Evolutionary conservation across 2,888 invertebrate species (phyloP).

Genomic region (Galeopsomyia nigrocyanea): DNA sequence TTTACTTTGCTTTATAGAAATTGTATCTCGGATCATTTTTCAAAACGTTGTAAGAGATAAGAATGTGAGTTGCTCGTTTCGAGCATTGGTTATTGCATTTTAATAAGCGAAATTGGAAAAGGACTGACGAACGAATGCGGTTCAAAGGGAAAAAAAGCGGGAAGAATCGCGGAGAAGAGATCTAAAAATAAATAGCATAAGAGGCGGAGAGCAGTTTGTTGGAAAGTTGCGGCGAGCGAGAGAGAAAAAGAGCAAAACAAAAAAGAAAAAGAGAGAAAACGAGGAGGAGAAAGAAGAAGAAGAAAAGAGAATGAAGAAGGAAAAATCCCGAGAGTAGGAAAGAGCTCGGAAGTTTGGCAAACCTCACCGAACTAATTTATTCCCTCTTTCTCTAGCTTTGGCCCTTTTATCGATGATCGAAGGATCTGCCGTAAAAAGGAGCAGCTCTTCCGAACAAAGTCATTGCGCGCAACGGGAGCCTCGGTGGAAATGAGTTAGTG

Average conservation of each 20-base stretch:
- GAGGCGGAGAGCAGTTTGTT: constrained; percentile 15
- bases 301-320: constrained; percentile 18
- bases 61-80: no score
- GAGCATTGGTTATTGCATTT: no score
- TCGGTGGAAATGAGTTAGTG: constrained; percentile 53
- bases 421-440: constrained; percentile 38
- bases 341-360: constrained; percentile 33
- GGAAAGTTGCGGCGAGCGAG: constrained; percentile 14
- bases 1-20: no score
- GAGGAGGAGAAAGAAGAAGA: background rate
- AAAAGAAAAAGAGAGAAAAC: background rate
- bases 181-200: constrained; percentile 19
- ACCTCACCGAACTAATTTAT: constrained; percentile 52
- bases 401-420: constrained; percentile 52
- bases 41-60: no score
- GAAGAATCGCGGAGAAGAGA: background rate
- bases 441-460: constrained; percentile 40
- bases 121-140: no score
- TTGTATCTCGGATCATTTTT: no score
- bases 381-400: constrained; percentile 25
- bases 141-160: background rate
- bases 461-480: constrained; percentile 48
- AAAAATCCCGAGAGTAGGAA: no score
- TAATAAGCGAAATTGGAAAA: no score
- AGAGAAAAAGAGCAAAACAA: background rate